Conservation (phyloP, 2,797 vertebrate species). For the Sandelia bainsii region DNA sequence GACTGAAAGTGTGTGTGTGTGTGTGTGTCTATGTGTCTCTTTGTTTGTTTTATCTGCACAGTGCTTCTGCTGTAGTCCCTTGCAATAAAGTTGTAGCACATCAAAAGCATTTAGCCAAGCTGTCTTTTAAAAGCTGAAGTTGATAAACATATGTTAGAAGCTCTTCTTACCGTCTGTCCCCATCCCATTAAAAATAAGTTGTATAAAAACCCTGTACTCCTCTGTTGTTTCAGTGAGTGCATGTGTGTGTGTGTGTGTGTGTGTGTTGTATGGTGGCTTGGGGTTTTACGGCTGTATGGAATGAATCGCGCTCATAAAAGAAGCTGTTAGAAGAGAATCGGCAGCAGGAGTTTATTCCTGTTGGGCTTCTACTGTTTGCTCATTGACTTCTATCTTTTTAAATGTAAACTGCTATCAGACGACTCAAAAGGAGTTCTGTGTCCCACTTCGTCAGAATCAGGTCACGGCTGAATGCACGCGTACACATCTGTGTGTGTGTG, state of each 20-base stretch:
- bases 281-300: constrained; percentile 41
- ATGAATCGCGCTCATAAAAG: constrained; percentile 38
- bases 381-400: constrained; percentile 50
- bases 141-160: constrained; percentile 75
- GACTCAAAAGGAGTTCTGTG: constrained; percentile 56
- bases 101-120: constrained; percentile 69
- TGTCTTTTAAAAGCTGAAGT: constrained; percentile 63
- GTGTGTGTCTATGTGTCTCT: constrained; percentile 32
- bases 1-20: constrained; percentile 32
- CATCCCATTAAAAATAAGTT: constrained; percentile 61
- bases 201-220: constrained; percentile 39
- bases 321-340: constrained; percentile 35
- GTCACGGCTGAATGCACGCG: constrained; percentile 50
- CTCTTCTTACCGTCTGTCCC: constrained; percentile 58
- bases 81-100: constrained; percentile 72
- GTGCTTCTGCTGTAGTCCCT: constrained; percentile 64
- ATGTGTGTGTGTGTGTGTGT: constrained; percentile 24
- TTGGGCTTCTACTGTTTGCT: constrained; percentile 39
- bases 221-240: constrained; percentile 53
- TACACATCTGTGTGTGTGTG: constrained; percentile 38
- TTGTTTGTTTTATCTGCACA: constrained; percentile 68
- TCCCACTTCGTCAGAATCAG: constrained; percentile 68
- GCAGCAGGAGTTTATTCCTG: constrained; percentile 48
- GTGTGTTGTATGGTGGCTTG: background rate
- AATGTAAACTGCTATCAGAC: constrained; percentile 60